Percentiles rank a stretch among this genome's conserved stretches.
Conservation (phyloP, 2,888 invertebrate genomes). For the Conus canariensis region DNA sequence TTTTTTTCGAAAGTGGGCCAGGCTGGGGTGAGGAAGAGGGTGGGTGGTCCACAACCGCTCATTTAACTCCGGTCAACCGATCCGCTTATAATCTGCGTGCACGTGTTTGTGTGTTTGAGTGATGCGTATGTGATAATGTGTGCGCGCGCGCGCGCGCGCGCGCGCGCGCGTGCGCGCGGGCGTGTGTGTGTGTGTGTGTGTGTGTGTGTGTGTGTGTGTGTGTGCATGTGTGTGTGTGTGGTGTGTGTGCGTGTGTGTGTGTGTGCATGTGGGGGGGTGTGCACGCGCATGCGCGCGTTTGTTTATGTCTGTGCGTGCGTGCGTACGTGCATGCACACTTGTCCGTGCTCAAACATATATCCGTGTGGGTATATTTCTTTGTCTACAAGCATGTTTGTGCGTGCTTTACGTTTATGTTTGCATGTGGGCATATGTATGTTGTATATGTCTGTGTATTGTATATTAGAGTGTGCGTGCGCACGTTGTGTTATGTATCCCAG, state of each 20-base stretch:
- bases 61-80: too few species aligned
- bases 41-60: too few species aligned
- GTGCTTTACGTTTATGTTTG: too few species aligned
- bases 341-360: too few species aligned
- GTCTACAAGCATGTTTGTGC: too few species aligned
- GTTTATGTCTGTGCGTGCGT: background rate
- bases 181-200: constrained; percentile 75
- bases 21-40: too few species aligned
- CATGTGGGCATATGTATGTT: too few species aligned
- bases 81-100: background rate
- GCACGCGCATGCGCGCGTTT: background rate
- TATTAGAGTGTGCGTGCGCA: background rate
- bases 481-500: too few species aligned
- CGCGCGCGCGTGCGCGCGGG: constrained; percentile 80
- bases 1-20: too few species aligned
- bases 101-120: background rate
- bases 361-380: too few species aligned
- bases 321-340: background rate
- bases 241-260: background rate
- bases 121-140: constrained; percentile 55
- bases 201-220: background rate
- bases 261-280: background rate
- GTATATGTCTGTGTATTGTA: too few species aligned
- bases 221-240: background rate
- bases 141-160: constrained; percentile 43